Evolutionary conservation across 2,113 vertebrate genomes (phyloP).

Genomic region (Gymnarchus niloticus): DNA sequence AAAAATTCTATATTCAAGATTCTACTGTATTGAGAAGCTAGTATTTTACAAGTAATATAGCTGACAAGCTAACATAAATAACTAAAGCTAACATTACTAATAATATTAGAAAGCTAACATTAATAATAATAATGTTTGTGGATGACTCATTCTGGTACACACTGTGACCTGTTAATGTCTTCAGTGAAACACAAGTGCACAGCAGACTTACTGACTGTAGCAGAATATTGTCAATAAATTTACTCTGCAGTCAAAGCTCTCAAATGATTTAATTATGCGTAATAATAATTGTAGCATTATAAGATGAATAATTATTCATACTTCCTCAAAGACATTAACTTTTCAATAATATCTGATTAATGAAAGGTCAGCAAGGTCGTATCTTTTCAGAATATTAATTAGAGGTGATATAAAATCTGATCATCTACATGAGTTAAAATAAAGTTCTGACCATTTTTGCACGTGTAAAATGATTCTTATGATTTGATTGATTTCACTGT

Average conservation of each 20-base stretch:
- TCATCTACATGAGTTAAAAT: too few relatives aligned
- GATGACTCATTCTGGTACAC: neutral
- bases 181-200: neutral
- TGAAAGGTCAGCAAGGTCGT: neutral
- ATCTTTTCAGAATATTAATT: neutral
- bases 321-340: neutral
- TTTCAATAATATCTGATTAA: neutral
- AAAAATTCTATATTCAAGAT: too few relatives aligned
- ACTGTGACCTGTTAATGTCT: neutral
- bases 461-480: too few relatives aligned
- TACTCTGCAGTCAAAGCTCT: neutral
- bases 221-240: neutral
- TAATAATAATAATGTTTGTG: neutral
- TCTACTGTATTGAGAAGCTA: too few relatives aligned
- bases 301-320: conserved; percentile 7
- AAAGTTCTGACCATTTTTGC: too few relatives aligned
- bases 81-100: too few relatives aligned
- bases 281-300: neutral
- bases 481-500: too few relatives aligned
- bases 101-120: neutral
- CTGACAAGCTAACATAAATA: too few relatives aligned
- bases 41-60: too few relatives aligned
- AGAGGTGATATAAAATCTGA: too few relatives aligned
- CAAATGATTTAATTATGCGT: neutral
- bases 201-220: too few relatives aligned